phyloP scores from a whole-genome alignment of 1,140 invertebrate species.

The Temnothorax curvispinosus region DNA sequence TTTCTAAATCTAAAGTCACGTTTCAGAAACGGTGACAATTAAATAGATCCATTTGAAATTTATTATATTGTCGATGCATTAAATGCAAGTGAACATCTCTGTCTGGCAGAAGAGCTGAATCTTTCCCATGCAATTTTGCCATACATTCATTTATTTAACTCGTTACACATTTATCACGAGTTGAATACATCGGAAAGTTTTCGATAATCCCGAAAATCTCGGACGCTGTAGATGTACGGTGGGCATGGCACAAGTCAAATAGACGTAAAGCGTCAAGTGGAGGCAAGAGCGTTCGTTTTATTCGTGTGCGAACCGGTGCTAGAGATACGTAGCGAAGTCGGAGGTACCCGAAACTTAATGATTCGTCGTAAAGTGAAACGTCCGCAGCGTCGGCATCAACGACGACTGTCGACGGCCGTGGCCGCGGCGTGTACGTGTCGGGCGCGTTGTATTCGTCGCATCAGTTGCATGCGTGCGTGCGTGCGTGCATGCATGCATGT shows the following conservation, averaged over 20 bases:
- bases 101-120: background rate
- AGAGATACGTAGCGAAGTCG: background rate
- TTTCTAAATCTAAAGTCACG: background rate
- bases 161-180: background rate
- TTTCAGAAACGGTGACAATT: background rate
- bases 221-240: background rate
- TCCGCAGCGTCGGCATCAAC: conserved; percentile 11
- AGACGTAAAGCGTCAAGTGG: background rate
- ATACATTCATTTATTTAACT: background rate
- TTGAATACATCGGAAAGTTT: background rate
- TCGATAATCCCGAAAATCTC: background rate
- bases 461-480: background rate
- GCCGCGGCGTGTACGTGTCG: background rate
- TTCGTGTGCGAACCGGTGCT: background rate
- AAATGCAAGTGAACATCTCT: background rate
- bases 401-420: background rate
- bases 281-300: background rate
- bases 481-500: background rate
- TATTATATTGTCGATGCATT: background rate
- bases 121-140: background rate
- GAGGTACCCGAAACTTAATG: conserved; percentile 37
- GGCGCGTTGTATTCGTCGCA: background rate
- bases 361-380: conserved; percentile 47
- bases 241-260: background rate
- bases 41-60: background rate